Percentiles rank a stretch among this genome's conserved stretches.
Evolutionary conservation across 1,140 invertebrate genomes (phyloP).

Genomic region (Polypedilum vanderplanki): DNA sequence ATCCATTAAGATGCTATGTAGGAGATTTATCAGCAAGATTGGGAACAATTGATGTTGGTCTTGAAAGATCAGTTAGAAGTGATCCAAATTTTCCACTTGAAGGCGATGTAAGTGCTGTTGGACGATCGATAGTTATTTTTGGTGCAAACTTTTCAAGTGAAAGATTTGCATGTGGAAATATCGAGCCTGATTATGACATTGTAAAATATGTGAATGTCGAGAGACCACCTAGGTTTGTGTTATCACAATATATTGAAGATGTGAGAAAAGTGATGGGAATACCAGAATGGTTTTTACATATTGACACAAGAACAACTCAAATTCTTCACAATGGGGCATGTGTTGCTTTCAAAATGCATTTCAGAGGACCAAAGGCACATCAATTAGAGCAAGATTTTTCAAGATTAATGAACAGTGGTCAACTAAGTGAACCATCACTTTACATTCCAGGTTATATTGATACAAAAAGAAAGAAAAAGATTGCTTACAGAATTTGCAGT

Average conservation of each 20-base stretch:
- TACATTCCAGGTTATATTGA: slow-evolving; percentile 69
- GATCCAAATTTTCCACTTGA: slow-evolving; percentile 85
- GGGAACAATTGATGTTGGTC: slow-evolving; percentile 76
- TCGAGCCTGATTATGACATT: slow-evolving; percentile 82
- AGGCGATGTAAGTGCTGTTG: slow-evolving; percentile 66
- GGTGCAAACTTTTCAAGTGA: slow-evolving; percentile 62
- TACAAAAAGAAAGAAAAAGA: slow-evolving; percentile 59
- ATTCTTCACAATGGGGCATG: slow-evolving; percentile 69
- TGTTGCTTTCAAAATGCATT: slow-evolving; percentile 81
- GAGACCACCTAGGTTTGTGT: slow-evolving; percentile 77
- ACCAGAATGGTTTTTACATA: slow-evolving; percentile 81
- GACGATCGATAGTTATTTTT: slow-evolving; percentile 79
- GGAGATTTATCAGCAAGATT: slow-evolving; percentile 82
- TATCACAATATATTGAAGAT: slow-evolving; percentile 80
- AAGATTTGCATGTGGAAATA: slow-evolving; percentile 83
- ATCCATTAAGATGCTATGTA: slow-evolving; percentile 85
- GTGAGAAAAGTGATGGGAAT: slow-evolving; percentile 74
- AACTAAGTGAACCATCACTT: slow-evolving; percentile 64
- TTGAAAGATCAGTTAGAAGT: slow-evolving; percentile 66
- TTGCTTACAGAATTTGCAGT: slow-evolving; percentile 66
- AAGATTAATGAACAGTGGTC: slow-evolving; percentile 62
- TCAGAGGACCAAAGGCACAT: slow-evolving; percentile 71
- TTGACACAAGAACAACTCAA: slow-evolving; percentile 73
- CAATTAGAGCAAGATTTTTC: slow-evolving; percentile 63
- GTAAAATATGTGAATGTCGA: slow-evolving; percentile 83